Percentiles rank a stretch among this genome's conserved stretches.
These are phyloP conservation scores for Antigone vipio DNA, from an alignment of 2,113 vertebrate genomes.

Conservation along the genomic window DNA sequence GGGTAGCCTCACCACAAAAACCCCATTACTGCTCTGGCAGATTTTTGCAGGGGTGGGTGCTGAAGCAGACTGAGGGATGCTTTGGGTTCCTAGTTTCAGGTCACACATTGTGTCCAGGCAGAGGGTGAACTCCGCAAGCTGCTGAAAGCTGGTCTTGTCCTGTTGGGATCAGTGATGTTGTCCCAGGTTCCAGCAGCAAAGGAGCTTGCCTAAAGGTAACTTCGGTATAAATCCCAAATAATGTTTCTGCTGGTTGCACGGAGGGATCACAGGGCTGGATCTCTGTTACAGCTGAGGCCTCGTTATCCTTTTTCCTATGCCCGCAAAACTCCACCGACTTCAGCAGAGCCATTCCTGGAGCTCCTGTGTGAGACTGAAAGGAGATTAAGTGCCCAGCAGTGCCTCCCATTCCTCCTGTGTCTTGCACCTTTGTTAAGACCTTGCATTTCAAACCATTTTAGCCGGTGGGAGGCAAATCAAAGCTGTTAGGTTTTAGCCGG, in stretches of 20 bases:
- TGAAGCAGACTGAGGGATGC: not conserved
- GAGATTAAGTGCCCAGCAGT: conserved; percentile 64
- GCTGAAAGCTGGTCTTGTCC: not conserved
- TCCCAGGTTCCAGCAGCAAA: not conserved
- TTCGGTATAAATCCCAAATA: not conserved
- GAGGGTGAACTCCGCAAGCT: not conserved
- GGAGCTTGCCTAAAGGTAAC: not conserved
- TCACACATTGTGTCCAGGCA: accelerated
- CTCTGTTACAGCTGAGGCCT: not conserved
- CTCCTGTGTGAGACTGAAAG: conserved; percentile 52
- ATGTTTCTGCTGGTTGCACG: not conserved
- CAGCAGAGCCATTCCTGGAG: conserved; percentile 18
- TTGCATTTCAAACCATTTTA: conserved; percentile 66
- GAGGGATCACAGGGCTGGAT: not conserved
- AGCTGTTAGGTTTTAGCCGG: conserved; percentile 56
- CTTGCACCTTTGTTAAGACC: conserved; percentile 66
- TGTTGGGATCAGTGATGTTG: not conserved
- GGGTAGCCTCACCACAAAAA: not conserved
- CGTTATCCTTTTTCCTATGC: conserved; percentile 15
- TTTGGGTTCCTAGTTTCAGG: not conserved
- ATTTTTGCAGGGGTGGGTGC: not conserved
- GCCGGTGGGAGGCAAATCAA: conserved; percentile 60
- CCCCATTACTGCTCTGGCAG: not conserved
- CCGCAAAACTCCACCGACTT: not conserved
- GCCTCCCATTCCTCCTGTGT: conserved; percentile 47